phyloP scores from a whole-genome alignment of 2,797 vertebrate species.

The Gobio occitaniae region DNA sequence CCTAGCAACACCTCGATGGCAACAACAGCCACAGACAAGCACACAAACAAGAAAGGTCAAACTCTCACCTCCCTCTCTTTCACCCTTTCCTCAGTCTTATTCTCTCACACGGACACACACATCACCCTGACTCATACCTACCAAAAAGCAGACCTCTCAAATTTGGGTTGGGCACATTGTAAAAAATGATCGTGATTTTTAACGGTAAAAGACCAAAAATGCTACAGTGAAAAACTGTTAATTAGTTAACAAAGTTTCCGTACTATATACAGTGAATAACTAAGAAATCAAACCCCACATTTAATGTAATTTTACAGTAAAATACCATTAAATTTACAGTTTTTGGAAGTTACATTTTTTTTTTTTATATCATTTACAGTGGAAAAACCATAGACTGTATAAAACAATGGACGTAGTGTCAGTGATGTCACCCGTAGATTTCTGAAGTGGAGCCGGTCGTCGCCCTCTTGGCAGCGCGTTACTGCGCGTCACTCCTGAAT shows the following conservation, averaged over 20 bases:
- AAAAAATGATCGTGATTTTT: too few species aligned
- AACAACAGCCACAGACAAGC: conserved; percentile 63
- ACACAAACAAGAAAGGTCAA: conserved; percentile 58
- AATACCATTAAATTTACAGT: too few species aligned
- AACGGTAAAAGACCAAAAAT: too few species aligned
- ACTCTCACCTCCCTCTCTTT: conserved; percentile 53
- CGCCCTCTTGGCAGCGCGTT: too few species aligned
- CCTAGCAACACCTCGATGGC: conserved; percentile 56
- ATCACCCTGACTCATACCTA: not conserved
- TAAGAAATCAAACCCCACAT: not conserved
- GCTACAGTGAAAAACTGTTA: too few species aligned
- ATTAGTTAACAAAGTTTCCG: too few species aligned
- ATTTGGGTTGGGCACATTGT: not conserved
- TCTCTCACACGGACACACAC: not conserved
- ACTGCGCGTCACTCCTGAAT: too few species aligned
- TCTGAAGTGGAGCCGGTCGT: too few species aligned
- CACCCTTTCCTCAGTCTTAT: conserved; percentile 10
- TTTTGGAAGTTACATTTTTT: not conserved
- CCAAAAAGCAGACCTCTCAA: not conserved
- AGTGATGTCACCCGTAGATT: too few species aligned
- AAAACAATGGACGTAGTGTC: too few species aligned
- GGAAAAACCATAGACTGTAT: not conserved
- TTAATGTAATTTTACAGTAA: not conserved
- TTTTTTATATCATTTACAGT: not conserved
- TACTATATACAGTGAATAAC: not conserved